These are phyloP conservation scores for Probosciger aterrimus DNA, from an alignment of 2,113 vertebrate species.

Conservation along the genomic window DNA sequence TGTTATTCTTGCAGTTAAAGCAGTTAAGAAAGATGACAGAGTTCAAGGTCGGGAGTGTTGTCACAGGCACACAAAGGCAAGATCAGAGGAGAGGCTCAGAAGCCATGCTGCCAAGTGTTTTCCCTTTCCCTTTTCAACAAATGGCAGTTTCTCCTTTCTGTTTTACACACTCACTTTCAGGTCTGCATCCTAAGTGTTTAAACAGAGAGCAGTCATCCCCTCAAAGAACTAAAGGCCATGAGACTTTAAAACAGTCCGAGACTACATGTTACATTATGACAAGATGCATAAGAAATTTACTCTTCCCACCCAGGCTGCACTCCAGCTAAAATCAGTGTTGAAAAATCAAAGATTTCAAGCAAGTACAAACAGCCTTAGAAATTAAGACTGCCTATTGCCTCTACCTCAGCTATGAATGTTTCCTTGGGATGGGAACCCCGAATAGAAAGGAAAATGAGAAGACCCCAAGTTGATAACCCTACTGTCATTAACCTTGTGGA, in stretches of 20 bases:
- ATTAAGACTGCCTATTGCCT: neutral
- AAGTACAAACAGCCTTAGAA: neutral
- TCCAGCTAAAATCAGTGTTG: neutral
- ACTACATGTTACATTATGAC: neutral
- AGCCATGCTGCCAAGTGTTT: accelerated
- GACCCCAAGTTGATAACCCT: neutral
- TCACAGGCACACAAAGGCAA: neutral
- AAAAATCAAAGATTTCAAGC: neutral
- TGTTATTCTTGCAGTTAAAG: neutral
- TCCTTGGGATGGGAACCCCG: neutral
- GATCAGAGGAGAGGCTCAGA: neutral
- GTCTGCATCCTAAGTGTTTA: neutral
- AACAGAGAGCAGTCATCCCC: neutral
- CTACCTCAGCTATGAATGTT: neutral
- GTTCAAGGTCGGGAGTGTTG: neutral
- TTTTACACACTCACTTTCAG: neutral
- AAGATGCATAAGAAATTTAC: neutral
- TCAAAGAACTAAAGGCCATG: neutral
- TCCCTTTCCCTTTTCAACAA: neutral
- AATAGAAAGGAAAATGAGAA: neutral
- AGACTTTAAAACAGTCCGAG: neutral
- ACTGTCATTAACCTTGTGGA: neutral
- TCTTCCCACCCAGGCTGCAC: neutral
- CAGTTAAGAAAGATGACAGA: neutral
- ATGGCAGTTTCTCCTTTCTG: neutral